phyloP scores from a whole-genome alignment of 1,140 invertebrate species.

The Drosophila subpulchrella region DNA sequence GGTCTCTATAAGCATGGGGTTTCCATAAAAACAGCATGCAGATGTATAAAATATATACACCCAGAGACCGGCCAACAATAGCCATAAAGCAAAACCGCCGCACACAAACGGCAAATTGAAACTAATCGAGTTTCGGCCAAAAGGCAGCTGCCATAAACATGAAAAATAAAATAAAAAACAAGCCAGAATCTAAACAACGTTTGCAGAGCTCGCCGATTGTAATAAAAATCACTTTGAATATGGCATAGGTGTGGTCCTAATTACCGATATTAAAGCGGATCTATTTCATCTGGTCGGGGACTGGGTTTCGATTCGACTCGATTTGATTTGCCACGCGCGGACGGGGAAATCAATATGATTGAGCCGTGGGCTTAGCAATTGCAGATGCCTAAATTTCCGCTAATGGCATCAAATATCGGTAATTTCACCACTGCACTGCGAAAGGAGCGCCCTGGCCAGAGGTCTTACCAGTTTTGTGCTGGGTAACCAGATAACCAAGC shows the following conservation, averaged over 20 bases:
- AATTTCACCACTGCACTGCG: constrained; percentile 72
- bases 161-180: constrained; percentile 63
- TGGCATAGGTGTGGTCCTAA: constrained; percentile 82
- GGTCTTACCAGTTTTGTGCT: neutral
- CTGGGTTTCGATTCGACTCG: constrained; percentile 29
- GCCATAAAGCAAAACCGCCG: constrained; percentile 28
- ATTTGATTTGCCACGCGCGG: constrained; percentile 66
- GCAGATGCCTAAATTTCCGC: constrained; percentile 65
- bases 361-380: constrained; percentile 50
- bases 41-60: constrained; percentile 43
- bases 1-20: constrained; percentile 22
- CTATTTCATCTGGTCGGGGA: constrained; percentile 69
- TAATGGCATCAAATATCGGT: constrained; percentile 83
- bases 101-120: constrained; percentile 73
- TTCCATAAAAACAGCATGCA: constrained; percentile 67
- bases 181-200: constrained; percentile 49
- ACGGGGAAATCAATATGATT: constrained; percentile 63
- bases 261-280: constrained; percentile 83
- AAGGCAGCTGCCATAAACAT: constrained; percentile 68
- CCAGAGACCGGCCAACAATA: constrained; percentile 40
- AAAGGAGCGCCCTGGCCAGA: constrained; percentile 54
- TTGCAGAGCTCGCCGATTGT: constrained; percentile 53
- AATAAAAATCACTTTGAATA: constrained; percentile 83
- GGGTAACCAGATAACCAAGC: constrained; percentile 51
- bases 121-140: constrained; percentile 81